Evolutionary conservation across 2,888 invertebrate genomes (phyloP).

Genomic region (Gortyna flavago): DNA sequence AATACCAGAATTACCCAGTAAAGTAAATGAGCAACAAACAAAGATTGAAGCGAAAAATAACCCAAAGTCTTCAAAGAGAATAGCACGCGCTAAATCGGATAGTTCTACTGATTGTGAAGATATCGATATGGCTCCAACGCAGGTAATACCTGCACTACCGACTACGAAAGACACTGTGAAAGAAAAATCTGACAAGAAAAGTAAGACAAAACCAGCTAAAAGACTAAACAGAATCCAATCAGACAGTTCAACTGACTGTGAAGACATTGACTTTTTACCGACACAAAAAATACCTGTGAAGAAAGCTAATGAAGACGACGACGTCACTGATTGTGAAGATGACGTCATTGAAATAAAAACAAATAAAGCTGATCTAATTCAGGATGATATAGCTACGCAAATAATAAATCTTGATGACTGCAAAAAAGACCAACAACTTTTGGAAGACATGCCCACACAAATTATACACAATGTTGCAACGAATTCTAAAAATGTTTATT

Average conservation of each 20-base stretch:
- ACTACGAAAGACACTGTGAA: not conserved
- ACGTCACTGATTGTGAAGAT: slow-evolving; percentile 78
- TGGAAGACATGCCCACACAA: slow-evolving; percentile 79
- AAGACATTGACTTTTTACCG: slow-evolving; percentile 66
- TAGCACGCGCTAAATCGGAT: slow-evolving; percentile 65
- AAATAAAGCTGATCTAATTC: slow-evolving; percentile 52
- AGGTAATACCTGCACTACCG: slow-evolving; percentile 65
- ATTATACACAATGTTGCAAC: slow-evolving; percentile 62
- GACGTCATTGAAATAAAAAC: slow-evolving; percentile 58
- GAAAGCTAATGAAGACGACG: slow-evolving; percentile 68
- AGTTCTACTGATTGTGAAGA: slow-evolving; percentile 79
- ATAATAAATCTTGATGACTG: slow-evolving; percentile 59
- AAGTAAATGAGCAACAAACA: slow-evolving; percentile 14
- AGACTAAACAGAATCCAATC: slow-evolving; percentile 66
- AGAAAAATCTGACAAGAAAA: slow-evolving; percentile 3
- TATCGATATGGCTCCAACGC: slow-evolving; percentile 72
- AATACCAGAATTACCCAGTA: slow-evolving; percentile 44
- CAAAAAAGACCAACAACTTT: slow-evolving; percentile 43
- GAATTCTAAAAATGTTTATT: slow-evolving; percentile 51
- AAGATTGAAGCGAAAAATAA: not conserved
- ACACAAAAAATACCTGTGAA: slow-evolving; percentile 63
- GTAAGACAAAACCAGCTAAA: slow-evolving; percentile 36
- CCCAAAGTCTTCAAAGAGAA: slow-evolving; percentile 40
- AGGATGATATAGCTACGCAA: slow-evolving; percentile 72
- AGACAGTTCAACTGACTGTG: slow-evolving; percentile 72